These are phyloP conservation scores for Pollenia angustigena DNA, from an alignment of 2,888 invertebrate genomes.

Conservation along the genomic window DNA sequence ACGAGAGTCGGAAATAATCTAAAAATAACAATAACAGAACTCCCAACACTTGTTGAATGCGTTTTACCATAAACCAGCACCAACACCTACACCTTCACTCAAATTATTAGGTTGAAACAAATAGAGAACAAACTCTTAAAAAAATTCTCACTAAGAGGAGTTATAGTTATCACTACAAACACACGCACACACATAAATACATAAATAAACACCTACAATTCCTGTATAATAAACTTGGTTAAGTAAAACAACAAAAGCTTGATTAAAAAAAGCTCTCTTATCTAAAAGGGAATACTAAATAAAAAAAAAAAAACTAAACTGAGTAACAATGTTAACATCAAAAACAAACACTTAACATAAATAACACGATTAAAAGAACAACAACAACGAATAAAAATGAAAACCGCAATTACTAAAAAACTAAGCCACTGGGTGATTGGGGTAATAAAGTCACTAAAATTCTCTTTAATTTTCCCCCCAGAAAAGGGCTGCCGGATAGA, in stretches of 20 bases:
- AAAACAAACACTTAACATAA: too few species aligned
- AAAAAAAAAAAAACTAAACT: conserved; percentile 20
- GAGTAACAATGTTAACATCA: neutral
- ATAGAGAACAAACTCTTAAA: neutral
- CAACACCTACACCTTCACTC: neutral
- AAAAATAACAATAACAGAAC: conserved; percentile 51
- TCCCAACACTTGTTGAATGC: conserved; percentile 69
- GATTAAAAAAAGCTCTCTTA: conserved; percentile 34
- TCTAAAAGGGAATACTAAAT: conserved; percentile 45
- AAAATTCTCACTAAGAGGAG: conserved; percentile 2
- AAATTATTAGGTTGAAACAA: neutral
- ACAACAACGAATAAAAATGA: conserved; percentile 9
- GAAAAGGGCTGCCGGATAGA: neutral
- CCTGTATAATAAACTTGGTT: neutral
- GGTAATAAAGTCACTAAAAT: conserved; percentile 22
- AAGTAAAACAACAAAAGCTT: conserved; percentile 12
- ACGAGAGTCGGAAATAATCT: conserved; percentile 69
- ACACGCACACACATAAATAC: neutral
- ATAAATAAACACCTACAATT: neutral
- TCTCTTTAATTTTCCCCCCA: too few species aligned
- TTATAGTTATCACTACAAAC: neutral
- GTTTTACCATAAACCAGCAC: conserved; percentile 29
- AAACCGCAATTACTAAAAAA: conserved; percentile 25
- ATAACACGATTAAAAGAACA: too few species aligned
- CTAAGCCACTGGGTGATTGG: conserved; percentile 67